Percentiles rank a stretch among this genome's conserved stretches.
These are phyloP conservation scores for Cataglyphis hispanica DNA, from an alignment of 1,140 invertebrate species.

Conservation along the genomic window DNA sequence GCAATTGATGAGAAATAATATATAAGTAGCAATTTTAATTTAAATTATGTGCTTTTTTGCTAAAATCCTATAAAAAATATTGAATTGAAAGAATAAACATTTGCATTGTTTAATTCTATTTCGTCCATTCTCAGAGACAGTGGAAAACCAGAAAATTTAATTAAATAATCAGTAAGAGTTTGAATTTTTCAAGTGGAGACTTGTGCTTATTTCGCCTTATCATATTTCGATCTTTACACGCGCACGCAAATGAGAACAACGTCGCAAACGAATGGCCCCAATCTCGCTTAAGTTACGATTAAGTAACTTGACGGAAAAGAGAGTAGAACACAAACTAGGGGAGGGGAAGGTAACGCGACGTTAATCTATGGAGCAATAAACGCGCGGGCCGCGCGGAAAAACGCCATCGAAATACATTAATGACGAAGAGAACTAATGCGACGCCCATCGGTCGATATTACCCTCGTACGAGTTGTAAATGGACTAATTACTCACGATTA, in stretches of 20 bases:
- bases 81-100: too few relatives aligned
- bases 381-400: constrained; percentile 74
- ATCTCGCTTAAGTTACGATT: constrained; percentile 68
- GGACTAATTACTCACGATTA: constrained; percentile 81
- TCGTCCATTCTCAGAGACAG: background rate
- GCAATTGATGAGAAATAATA: background rate
- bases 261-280: constrained; percentile 69
- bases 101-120: background rate
- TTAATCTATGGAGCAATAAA: constrained; percentile 82
- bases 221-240: background rate
- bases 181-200: background rate
- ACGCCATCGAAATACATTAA: constrained; percentile 84
- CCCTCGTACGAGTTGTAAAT: constrained; percentile 74
- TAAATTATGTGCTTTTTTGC: background rate
- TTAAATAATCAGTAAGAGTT: background rate
- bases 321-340: background rate
- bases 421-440: constrained; percentile 81
- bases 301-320: constrained; percentile 77
- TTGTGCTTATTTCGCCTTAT: background rate
- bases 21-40: background rate
- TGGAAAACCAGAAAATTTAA: too few relatives aligned
- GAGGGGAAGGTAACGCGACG: constrained; percentile 74
- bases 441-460: constrained; percentile 56
- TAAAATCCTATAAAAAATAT: too few relatives aligned
- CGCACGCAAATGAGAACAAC: constrained; percentile 31